Base-by-base conservation (phyloP, 92 coral and sea anemone species). In the Hydrozoanthus gracilis region DNA sequence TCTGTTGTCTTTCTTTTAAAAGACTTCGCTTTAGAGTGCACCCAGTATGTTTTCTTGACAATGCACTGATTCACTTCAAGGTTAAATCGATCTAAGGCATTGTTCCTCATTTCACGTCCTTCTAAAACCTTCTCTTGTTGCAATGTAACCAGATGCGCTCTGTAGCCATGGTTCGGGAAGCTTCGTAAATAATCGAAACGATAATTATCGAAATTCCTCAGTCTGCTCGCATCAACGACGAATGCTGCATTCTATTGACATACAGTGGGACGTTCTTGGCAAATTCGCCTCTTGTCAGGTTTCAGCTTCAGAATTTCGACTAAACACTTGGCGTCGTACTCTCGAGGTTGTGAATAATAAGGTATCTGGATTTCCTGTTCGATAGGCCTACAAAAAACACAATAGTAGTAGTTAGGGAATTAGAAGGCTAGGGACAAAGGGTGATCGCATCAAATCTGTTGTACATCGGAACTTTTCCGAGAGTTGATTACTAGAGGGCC, bases 1-100 rank as follows among this genome's bases (percentile, higher is more conserved):
- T 88, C 92, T 9, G 88, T 84, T 47, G 85, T 84, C 79, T 44
- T 84, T 84, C 89, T 56, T 78, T 86, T 89, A 17, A 85, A 89
- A 4, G 88, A 47, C 61, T 84, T 84, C 51, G 65, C 76, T 51
- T 84, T 51, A 17, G 78, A 58, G 64, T 89, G 88, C 71, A 84
- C 82, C 86, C 88, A 89, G 75, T 75, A 89, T 44, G 88, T 84
- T 66, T 76, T 84, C 66, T 89, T 84, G 48, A 68, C 85, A 50
- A 89, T 58, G 62, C 84, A 78, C 79, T 78, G 79, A 35, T 73
- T 35, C 18, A 49, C 54, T 80, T 20, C 27, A 17, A 89, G 73
- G 27, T 77, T 45, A 20, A 51, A 9, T 66, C 64, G 51, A 16
- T 86, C 84, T 16, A 75, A 47, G 35, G 48, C 64, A 12, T 83